These are phyloP conservation scores for Tachysurus fulvidraco DNA, from an alignment of 2,113 vertebrate species.

Conservation along the genomic window DNA sequence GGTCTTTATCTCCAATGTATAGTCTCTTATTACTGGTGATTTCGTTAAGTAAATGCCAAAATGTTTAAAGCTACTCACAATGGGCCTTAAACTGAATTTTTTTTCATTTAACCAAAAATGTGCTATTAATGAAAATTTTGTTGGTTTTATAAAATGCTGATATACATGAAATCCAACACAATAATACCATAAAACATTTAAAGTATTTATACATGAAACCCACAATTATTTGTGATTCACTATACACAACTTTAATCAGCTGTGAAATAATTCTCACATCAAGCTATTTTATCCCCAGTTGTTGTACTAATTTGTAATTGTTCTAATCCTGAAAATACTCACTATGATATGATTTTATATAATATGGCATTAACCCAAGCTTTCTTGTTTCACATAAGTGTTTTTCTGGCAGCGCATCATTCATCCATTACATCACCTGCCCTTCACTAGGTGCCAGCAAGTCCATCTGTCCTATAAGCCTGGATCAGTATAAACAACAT, in stretches of 20 bases:
- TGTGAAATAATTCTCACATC: neutral
- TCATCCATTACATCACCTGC: conserved; percentile 8
- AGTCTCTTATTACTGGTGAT: neutral
- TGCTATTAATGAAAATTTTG: neutral
- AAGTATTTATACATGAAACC: neutral
- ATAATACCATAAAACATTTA: neutral
- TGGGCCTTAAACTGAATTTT: neutral
- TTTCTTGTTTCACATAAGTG: neutral
- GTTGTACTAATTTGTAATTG: neutral
- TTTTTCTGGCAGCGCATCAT: neutral
- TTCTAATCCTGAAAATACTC: neutral
- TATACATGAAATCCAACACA: no score
- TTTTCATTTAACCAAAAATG: neutral
- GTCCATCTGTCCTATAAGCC: neutral
- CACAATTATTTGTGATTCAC: neutral
- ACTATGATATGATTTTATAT: neutral
- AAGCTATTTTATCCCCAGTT: neutral
- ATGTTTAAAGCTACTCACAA: neutral
- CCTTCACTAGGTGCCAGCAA: conserved; percentile 10
- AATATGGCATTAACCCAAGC: neutral
- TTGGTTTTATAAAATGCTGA: neutral
- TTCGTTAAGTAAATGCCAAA: neutral
- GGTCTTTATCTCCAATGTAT: neutral
- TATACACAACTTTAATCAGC: neutral
- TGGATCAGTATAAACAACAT: conserved; percentile 17